Percentiles rank a stretch among this genome's conserved stretches.
These are phyloP conservation scores for Campoletis raptor DNA, from an alignment of 2,888 invertebrate genomes.

Conservation along the genomic window DNA sequence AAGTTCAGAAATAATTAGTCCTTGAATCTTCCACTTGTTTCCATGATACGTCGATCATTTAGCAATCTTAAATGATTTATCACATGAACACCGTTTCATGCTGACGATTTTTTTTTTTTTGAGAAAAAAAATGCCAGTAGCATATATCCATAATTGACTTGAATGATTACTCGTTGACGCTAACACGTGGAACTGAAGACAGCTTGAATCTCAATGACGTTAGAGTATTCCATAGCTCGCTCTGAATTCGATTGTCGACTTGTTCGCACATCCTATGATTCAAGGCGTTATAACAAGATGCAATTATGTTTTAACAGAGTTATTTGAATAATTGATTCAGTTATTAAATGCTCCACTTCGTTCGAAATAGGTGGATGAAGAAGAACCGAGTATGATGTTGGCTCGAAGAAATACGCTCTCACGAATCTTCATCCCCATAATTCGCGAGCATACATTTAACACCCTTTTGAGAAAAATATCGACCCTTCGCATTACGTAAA, in stretches of 20 bases:
- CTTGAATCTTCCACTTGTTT: background rate
- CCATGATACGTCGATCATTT: background rate
- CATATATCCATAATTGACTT: background rate
- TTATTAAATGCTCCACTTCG: slow-evolving; percentile 26
- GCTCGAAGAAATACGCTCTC: slow-evolving; percentile 55
- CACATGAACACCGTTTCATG: too few species aligned
- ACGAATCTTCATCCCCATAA: slow-evolving; percentile 64
- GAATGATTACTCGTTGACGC: slow-evolving; percentile 11
- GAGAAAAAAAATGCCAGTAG: background rate
- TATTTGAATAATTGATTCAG: slow-evolving; percentile 63
- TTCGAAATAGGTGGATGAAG: slow-evolving; percentile 18
- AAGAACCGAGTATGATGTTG: background rate
- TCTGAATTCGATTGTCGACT: slow-evolving; percentile 51
- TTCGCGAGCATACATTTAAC: background rate
- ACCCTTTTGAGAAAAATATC: slow-evolving; percentile 6
- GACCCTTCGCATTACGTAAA: slow-evolving; percentile 21
- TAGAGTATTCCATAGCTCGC: slow-evolving; percentile 41
- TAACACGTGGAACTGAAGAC: slow-evolving; percentile 23
- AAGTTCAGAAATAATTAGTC: background rate
- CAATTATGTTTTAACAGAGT: slow-evolving; percentile 43
- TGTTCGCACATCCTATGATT: slow-evolving; percentile 15
- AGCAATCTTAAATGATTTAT: background rate
- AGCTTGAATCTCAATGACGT: slow-evolving; percentile 39
- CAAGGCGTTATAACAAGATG: slow-evolving; percentile 33
- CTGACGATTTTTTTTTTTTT: background rate